Evolutionary conservation across 2,797 vertebrate genomes (phyloP).

Genomic region (Trichosurus vulpecula): DNA sequence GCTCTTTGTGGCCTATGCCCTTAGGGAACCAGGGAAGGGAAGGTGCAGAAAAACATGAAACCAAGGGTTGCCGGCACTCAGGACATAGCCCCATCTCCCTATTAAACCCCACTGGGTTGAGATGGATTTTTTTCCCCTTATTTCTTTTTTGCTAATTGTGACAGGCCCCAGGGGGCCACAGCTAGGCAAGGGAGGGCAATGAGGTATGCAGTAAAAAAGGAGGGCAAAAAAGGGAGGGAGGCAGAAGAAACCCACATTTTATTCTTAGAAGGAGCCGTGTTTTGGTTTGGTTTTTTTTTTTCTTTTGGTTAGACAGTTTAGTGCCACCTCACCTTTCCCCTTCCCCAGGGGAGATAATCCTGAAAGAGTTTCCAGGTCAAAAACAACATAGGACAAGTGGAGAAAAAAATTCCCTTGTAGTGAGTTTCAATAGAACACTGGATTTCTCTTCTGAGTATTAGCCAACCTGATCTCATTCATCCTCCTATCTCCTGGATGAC

Average conservation of each 20-base stretch:
- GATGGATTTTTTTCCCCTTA: constrained; percentile 47
- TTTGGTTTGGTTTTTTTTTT: too few species aligned
- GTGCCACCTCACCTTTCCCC: not conserved
- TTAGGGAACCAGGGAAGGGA: constrained; percentile 3
- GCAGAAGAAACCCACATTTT: constrained; percentile 29
- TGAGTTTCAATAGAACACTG: not conserved
- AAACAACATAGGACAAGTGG: not conserved
- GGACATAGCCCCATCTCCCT: constrained; percentile 45
- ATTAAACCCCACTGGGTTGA: constrained; percentile 59
- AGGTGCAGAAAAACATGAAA: constrained; percentile 21
- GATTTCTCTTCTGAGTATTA: not conserved
- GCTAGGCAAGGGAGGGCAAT: constrained; percentile 39
- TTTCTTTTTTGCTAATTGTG: constrained; percentile 79
- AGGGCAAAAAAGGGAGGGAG: constrained; percentile 67
- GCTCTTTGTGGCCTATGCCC: not conserved
- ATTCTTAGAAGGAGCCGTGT: constrained; percentile 20
- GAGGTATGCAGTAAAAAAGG: constrained; percentile 65
- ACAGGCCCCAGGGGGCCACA: constrained; percentile 66
- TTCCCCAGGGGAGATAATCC: not conserved
- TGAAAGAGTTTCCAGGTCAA: fast-evolving
- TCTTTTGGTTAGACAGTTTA: not conserved
- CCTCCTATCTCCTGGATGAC: not conserved
- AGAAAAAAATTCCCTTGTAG: not conserved
- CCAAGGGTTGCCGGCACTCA: constrained; percentile 40
- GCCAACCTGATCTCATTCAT: not conserved